Percentiles rank a stretch among this genome's conserved stretches.
Conservation (phyloP, 2,888 invertebrate genomes). For the Labia minor region DNA sequence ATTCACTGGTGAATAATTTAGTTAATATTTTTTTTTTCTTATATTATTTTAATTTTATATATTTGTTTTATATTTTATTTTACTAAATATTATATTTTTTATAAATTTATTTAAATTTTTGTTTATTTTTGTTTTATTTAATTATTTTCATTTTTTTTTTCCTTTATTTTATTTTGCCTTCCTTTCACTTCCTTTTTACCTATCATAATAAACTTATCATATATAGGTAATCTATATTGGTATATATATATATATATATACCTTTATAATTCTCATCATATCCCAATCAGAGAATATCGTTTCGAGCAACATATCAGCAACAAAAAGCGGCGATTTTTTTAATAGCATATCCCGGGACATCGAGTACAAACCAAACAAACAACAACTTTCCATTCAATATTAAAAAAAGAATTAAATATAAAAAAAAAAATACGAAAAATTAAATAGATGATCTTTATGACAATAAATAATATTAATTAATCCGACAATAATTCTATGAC, state of each 20-base stretch:
- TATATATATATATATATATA: too few relatives aligned
- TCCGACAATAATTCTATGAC: neutral
- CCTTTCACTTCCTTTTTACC: neutral
- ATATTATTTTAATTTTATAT: too few relatives aligned
- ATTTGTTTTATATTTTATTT: too few relatives aligned
- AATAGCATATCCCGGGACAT: neutral
- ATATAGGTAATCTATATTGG: too few relatives aligned
- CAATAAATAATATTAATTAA: neutral
- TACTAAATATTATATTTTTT: too few relatives aligned
- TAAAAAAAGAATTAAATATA: too few relatives aligned
- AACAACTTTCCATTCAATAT: too few relatives aligned
- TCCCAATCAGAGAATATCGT: conserved; percentile 13
- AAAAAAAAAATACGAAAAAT: too few relatives aligned
- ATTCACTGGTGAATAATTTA: too few relatives aligned
- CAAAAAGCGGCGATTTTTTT: neutral
- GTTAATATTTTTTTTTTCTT: too few relatives aligned
- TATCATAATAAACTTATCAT: too few relatives aligned
- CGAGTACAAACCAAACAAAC: neutral
- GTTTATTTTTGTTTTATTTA: neutral
- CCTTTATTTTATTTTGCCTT: neutral
- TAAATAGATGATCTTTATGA: neutral
- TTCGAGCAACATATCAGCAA: conserved; percentile 7
- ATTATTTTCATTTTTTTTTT: neutral
- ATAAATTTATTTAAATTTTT: too few relatives aligned
- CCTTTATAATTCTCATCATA: neutral